Conservation (phyloP, 2,113 vertebrate species). For the Eurystomus gularis region DNA sequence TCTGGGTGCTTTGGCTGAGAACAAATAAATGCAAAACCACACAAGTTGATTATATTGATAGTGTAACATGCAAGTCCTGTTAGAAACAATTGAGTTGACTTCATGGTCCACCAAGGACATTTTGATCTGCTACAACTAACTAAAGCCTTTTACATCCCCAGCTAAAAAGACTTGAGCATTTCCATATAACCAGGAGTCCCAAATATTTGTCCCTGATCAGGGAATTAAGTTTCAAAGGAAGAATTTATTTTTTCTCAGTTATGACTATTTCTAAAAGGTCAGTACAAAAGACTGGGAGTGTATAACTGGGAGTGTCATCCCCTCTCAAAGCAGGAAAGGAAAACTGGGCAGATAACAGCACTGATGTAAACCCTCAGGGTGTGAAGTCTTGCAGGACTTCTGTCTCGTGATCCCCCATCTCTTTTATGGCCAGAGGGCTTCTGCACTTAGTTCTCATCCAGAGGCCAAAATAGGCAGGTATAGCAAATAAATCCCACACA, state of each 20-base stretch:
- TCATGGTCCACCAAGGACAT: background rate
- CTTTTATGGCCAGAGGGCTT: background rate
- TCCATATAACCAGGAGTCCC: background rate
- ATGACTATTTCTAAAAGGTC: background rate
- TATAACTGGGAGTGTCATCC: background rate
- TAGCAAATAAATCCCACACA: background rate
- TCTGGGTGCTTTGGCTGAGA: background rate
- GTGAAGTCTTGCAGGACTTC: background rate
- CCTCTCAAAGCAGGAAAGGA: background rate
- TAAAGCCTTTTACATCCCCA: background rate
- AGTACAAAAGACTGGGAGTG: background rate
- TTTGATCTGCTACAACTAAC: background rate
- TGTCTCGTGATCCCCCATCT: fast-evolving
- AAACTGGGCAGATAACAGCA: background rate
- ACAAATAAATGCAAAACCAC: background rate
- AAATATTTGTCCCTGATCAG: background rate
- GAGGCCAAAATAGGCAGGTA: background rate
- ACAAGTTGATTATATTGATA: background rate
- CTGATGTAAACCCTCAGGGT: background rate
- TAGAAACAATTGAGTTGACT: background rate
- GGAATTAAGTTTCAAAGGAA: background rate
- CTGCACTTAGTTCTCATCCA: background rate
- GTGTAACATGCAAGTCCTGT: background rate
- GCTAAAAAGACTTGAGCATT: background rate
- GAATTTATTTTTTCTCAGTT: background rate